Conservation (phyloP, 2,888 invertebrate genomes). For the Hirtodrosophila confusa region DNA sequence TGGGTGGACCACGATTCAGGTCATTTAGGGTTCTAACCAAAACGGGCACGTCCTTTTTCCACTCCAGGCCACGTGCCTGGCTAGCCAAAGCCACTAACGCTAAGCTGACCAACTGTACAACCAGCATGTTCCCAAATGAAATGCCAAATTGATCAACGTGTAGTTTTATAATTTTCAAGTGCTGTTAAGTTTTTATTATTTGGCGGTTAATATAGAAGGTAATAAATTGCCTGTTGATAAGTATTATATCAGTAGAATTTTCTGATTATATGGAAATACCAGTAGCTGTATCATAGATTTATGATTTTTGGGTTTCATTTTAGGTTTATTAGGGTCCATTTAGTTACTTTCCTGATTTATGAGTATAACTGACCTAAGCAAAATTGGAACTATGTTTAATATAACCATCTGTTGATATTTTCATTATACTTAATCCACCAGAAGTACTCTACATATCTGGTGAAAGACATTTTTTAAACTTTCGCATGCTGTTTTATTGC, state of each 20-base stretch:
- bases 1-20: slow-evolving; percentile 84
- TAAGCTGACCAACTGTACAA: slow-evolving; percentile 47
- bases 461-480: neutral
- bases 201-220: slow-evolving; percentile 13
- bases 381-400: neutral
- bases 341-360: slow-evolving; percentile 1
- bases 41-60: slow-evolving; percentile 49
- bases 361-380: neutral
- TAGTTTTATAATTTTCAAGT: slow-evolving; percentile 17
- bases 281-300: slow-evolving; percentile 21
- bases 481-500: slow-evolving; percentile 23
- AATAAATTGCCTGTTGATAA: slow-evolving; percentile 24
- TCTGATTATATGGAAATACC: slow-evolving; percentile 33
- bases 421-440: neutral
- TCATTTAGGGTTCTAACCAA: slow-evolving; percentile 58
- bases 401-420: neutral
- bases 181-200: slow-evolving; percentile 11
- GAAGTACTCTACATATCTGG: neutral
- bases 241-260: slow-evolving; percentile 3
- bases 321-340: neutral
- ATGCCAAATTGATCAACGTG: slow-evolving; percentile 7
- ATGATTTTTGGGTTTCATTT: slow-evolving; percentile 16
- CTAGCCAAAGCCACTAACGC: slow-evolving; percentile 37
- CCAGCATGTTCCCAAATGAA: slow-evolving; percentile 67
- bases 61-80: slow-evolving; percentile 29